phyloP scores from a whole-genome alignment of 1,140 invertebrate genomes.

The Harlomillsia oculata region DNA sequence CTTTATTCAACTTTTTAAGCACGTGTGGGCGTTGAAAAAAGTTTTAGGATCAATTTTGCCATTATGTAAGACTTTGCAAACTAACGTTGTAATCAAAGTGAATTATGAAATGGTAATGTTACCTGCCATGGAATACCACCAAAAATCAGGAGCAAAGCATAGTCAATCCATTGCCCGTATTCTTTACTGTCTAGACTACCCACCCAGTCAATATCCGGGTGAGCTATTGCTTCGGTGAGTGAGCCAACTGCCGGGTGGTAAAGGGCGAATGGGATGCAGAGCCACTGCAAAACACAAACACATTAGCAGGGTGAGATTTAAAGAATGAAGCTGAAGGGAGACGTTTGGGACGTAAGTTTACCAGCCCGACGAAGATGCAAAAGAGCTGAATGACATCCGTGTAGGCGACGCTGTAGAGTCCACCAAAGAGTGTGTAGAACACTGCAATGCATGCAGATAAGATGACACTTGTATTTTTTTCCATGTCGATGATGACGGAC shows the following conservation, averaged over 20 bases:
- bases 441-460: conserved; percentile 58
- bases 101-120: too few relatives aligned
- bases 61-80: not conserved
- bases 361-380: conserved; percentile 65
- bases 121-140: conserved; percentile 81
- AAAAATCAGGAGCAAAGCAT: conserved; percentile 60
- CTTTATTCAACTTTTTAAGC: too few relatives aligned
- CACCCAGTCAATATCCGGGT: conserved; percentile 53
- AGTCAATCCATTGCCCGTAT: conserved; percentile 57
- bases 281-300: conserved; percentile 41
- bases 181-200: conserved; percentile 50
- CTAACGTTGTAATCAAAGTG: too few relatives aligned
- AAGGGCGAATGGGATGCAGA: conserved; percentile 59
- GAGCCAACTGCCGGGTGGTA: conserved; percentile 50
- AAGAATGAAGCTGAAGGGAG: too few relatives aligned
- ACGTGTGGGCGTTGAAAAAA: too few relatives aligned
- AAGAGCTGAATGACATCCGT: conserved; percentile 71
- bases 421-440: conserved; percentile 66
- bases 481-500: conserved; percentile 55
- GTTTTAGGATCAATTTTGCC: not conserved
- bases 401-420: conserved; percentile 67
- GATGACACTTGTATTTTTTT: conserved; percentile 52
- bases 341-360: conserved; percentile 38
- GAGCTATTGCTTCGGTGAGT: conserved; percentile 43
- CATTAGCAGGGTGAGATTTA: not conserved